Evolutionary conservation across 2,888 invertebrate genomes (phyloP).

Genomic region (Gonocerus acuteangulatus): DNA sequence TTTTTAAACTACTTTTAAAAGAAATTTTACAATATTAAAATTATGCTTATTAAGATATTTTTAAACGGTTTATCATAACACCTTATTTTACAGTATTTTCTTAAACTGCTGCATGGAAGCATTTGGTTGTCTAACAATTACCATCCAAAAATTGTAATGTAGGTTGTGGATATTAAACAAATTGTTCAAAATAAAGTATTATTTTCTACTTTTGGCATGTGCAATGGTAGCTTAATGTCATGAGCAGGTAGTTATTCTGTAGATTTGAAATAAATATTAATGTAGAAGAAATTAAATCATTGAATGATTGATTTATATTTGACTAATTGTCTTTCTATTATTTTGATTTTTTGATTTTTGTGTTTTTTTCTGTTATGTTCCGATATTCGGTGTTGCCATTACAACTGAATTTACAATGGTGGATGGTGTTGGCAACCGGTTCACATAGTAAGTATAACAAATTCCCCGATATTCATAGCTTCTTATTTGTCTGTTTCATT

Average conservation of each 20-base stretch:
- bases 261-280: neutral
- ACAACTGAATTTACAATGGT: slow-evolving; percentile 34
- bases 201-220: slow-evolving; percentile 11
- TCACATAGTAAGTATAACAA: slow-evolving; percentile 30
- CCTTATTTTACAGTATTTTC: neutral
- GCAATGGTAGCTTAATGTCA: slow-evolving; percentile 14
- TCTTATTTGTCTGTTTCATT: neutral
- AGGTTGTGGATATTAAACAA: slow-evolving; percentile 15
- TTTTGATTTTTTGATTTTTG: slow-evolving; percentile 37
- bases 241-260: slow-evolving; percentile 7
- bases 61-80: too few species aligned
- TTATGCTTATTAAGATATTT: too few species aligned
- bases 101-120: slow-evolving; percentile 4
- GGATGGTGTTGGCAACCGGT: slow-evolving; percentile 35
- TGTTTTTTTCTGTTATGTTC: slow-evolving; percentile 36
- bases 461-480: slow-evolving; percentile 10
- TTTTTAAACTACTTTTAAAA: too few species aligned
- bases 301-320: slow-evolving; percentile 17
- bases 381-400: slow-evolving; percentile 35
- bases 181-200: neutral
- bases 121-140: slow-evolving; percentile 11
- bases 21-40: too few species aligned
- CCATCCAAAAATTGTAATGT: slow-evolving; percentile 17
- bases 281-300: neutral
- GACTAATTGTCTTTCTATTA: slow-evolving; percentile 26